These are phyloP conservation scores for Ovis aries DNA, from an alignment of 2,113 vertebrate genomes.

Conservation along the genomic window ARS-UI_Ramb_v3.0 NC_056076.1:2517501-2518000, in stretches of 20 bases:
- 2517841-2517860: neutral
- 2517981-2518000: constrained; percentile 23
- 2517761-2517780: accelerated
- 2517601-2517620: accelerated
- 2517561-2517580: neutral
- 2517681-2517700: accelerated
- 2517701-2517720: neutral
- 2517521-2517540: too few species aligned
- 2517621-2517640: neutral
- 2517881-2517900: accelerated
- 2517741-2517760: neutral
- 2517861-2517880: neutral
- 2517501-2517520: accelerated
- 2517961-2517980: accelerated
- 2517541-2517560: neutral
- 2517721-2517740: neutral
- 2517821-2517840: neutral
- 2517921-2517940: neutral
- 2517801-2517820: neutral
- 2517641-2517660: neutral
- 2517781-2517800: too few species aligned
- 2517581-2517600: neutral
- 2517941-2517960: neutral
- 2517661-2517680: neutral
- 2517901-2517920: accelerated